Evolutionary conservation across 2,797 vertebrate genomes (phyloP), one percentile per base, ranked within the genome.

Genomic region (Cygnus olor): DNA sequence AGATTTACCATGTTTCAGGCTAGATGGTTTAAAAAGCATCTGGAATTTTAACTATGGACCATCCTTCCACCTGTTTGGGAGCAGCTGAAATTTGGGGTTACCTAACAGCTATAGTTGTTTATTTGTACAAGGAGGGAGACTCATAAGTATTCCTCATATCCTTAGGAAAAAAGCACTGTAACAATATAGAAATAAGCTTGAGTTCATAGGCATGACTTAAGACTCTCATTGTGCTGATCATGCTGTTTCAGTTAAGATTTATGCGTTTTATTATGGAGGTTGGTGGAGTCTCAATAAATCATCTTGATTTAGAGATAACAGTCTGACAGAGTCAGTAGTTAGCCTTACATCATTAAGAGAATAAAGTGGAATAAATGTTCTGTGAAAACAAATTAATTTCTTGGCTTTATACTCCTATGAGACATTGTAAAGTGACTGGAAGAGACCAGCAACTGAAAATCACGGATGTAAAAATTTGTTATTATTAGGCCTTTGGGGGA

Each of bases 61-160:
- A 18, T 78, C 15, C 38, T 69, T 72, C 14, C 66, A 58, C 25
- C 2, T 82, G 66, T 68, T 10, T 60, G 53, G 68, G 73, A 53
- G 77, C 44, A 76, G 27, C 8, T 77, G 69, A 68, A 66, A 87
- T 63, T 78, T 65, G 40, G 25, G 36, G 13, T 47, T 87, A 87
- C 76, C 21, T 66, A 84, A 36, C 15, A 63, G 9, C 66, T 91
- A 44, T 63, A 95, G 36, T 5, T 86, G 79, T 79, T 69, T 24
- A 47, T 86, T 91, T 88, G 28, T 38, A 32, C 32, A 83, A 72
- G 71, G 53, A 77, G 57, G 24, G 73, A 89, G 44, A 87, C 66
- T 28, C 64, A 79, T 86, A 95, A 90, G 91, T 70, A 86, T 70
- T 87, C 38, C 60, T 80, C 47, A 36, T 38, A 76, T 89, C 68